A percentile compares a stretch with the other conserved stretches of the same genome.
Evolutionary conservation across 1,140 invertebrate species (phyloP).

Genomic region (Camponotus vicinus): DNA sequence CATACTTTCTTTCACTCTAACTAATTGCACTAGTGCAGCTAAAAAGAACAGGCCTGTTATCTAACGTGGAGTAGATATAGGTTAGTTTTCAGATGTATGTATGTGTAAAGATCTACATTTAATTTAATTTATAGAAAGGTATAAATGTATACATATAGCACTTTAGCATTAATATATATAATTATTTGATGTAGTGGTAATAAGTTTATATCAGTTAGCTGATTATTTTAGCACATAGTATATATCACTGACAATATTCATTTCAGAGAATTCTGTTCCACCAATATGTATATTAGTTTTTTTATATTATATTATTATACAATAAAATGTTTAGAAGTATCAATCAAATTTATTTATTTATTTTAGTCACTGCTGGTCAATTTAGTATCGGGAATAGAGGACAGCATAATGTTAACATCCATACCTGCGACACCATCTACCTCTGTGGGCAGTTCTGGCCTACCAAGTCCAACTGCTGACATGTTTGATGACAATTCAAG

Average conservation of each 20-base stretch:
- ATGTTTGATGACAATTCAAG: slow-evolving; percentile 80
- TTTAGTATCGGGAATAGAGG: background rate
- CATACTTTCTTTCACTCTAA: no score
- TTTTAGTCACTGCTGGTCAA: background rate
- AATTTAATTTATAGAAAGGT: background rate
- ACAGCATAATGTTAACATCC: slow-evolving; percentile 52
- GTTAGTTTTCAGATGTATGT: slow-evolving; percentile 1
- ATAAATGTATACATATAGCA: background rate
- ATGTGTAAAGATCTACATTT: no score
- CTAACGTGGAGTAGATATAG: background rate
- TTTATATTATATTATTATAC: background rate
- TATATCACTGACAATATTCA: background rate
- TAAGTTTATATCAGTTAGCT: background rate
- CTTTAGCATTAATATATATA: background rate
- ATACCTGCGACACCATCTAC: slow-evolving; percentile 57
- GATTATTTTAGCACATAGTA: background rate
- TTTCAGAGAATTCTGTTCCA: background rate
- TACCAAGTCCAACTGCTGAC: slow-evolving; percentile 78
- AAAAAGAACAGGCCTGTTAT: no score
- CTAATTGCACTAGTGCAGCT: no score
- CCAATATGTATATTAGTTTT: background rate
- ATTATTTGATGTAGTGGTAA: background rate
- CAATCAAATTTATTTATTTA: background rate
- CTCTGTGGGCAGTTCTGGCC: slow-evolving; percentile 59
- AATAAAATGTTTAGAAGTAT: background rate